phyloP scores from a whole-genome alignment of 2,113 vertebrate species.

The Aramus guarauna region DNA sequence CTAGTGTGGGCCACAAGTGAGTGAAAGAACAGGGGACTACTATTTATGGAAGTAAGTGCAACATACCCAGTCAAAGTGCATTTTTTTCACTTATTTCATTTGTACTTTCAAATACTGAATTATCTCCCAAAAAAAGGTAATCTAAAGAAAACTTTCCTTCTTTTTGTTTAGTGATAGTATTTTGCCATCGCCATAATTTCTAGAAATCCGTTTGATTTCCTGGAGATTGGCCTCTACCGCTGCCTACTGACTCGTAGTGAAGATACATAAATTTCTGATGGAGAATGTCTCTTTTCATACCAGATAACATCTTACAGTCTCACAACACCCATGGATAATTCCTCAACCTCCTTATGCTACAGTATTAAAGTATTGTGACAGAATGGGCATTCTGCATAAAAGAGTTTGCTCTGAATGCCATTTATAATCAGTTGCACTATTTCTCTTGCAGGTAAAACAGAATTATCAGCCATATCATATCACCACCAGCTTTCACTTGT shows the following conservation, averaged over 20 bases:
- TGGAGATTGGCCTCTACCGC: background rate
- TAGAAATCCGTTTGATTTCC: background rate
- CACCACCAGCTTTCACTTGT: background rate
- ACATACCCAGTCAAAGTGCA: background rate
- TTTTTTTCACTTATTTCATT: background rate
- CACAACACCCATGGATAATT: background rate
- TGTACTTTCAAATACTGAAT: background rate
- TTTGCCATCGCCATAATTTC: background rate
- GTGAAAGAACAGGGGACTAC: background rate
- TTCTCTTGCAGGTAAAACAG: background rate
- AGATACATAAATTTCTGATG: background rate
- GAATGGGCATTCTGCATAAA: background rate
- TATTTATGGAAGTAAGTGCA: background rate
- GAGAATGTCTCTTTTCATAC: background rate
- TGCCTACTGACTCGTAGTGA: background rate
- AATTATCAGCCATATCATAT: background rate
- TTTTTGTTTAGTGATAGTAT: background rate
- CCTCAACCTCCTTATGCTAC: background rate
- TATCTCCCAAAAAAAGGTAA: background rate
- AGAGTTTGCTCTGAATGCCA: background rate
- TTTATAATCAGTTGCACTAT: background rate
- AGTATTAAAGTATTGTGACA: background rate
- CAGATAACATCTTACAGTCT: background rate
- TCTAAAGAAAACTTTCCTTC: background rate
- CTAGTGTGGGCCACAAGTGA: background rate